A percentile compares a stretch with the other conserved stretches of the same genome.
Evolutionary conservation across 1,140 invertebrate genomes (phyloP).

Genomic region (Zaprionus nigranus): DNA sequence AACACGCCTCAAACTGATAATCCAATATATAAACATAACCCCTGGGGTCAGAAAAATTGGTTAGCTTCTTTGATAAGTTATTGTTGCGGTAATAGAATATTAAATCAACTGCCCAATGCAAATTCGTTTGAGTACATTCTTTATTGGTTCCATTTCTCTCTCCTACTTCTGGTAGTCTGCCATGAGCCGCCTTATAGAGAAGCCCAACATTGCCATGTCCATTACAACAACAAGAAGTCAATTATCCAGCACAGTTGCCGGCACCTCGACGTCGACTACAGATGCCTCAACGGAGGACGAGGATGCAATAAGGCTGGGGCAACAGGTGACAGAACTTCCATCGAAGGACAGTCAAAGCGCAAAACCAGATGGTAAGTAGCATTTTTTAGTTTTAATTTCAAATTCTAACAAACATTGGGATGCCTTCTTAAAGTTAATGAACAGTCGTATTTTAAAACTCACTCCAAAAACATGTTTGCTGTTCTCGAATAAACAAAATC

Average conservation of each 20-base stretch:
- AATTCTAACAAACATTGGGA: not conserved
- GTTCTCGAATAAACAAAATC: constrained; percentile 2
- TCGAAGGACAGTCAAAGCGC: constrained; percentile 17
- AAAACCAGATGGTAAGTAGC: constrained; percentile 46
- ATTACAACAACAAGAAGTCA: constrained; percentile 77
- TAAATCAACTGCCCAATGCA: constrained; percentile 21
- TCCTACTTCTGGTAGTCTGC: constrained; percentile 65
- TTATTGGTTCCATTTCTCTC: constrained; percentile 13
- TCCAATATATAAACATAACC: not conserved
- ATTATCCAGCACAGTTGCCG: constrained; percentile 62
- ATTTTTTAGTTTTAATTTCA: too few relatives aligned
- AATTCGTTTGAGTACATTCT: constrained; percentile 10
- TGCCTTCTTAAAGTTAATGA: not conserved
- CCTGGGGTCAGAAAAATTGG: not conserved
- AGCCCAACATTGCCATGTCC: constrained; percentile 83
- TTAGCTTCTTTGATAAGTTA: constrained; percentile 3
- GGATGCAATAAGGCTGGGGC: constrained; percentile 20
- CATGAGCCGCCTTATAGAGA: constrained; percentile 84
- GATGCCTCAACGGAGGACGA: constrained; percentile 40
- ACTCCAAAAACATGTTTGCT: not conserved
- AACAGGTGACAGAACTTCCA: not conserved
- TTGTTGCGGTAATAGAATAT: constrained; percentile 10
- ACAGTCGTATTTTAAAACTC: too few relatives aligned
- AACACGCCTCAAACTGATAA: constrained; percentile 19
- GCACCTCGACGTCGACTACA: constrained; percentile 38